Conservation (phyloP, 1,140 invertebrate species). For the Pseudomyrmex pallidus region DNA sequence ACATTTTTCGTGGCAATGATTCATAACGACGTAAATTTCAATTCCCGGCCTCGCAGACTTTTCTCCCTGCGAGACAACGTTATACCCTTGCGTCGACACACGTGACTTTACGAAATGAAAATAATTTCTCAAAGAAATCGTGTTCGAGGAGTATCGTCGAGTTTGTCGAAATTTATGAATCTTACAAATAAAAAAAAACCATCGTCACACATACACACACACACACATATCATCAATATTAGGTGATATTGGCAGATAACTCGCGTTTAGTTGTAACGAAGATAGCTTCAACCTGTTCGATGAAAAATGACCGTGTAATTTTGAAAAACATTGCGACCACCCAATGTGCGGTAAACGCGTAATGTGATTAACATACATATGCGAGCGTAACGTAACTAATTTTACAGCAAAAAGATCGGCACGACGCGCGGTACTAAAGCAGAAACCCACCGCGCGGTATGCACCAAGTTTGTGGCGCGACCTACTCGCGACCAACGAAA, state of each 20-base stretch:
- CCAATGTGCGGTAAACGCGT: constrained; percentile 31
- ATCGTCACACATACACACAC: no score
- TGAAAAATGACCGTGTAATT: constrained; percentile 15
- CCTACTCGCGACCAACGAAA: constrained; percentile 44
- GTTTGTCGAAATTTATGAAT: no score
- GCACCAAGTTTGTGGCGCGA: constrained; percentile 32
- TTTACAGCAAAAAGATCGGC: constrained; percentile 56
- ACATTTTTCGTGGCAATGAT: constrained; percentile 53
- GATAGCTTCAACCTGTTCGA: constrained; percentile 3
- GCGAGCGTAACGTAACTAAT: constrained; percentile 55
- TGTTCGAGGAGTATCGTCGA: no score
- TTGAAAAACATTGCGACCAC: neutral
- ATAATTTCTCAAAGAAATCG: constrained; percentile 30
- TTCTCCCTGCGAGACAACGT: constrained; percentile 7
- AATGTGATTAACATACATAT: constrained; percentile 53
- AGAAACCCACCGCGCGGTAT: constrained; percentile 7
- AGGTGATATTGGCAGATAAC: neutral
- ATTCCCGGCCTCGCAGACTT: constrained; percentile 16
- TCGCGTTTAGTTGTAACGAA: neutral
- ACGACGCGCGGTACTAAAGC: neutral
- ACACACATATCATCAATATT: neutral
- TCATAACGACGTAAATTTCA: constrained; percentile 58
- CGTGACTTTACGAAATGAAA: constrained; percentile 38
- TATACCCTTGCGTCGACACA: neutral
- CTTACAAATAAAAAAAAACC: no score